Base-by-base conservation (phyloP, 2,113 vertebrate species). In the Isichthys henryi region DNA sequence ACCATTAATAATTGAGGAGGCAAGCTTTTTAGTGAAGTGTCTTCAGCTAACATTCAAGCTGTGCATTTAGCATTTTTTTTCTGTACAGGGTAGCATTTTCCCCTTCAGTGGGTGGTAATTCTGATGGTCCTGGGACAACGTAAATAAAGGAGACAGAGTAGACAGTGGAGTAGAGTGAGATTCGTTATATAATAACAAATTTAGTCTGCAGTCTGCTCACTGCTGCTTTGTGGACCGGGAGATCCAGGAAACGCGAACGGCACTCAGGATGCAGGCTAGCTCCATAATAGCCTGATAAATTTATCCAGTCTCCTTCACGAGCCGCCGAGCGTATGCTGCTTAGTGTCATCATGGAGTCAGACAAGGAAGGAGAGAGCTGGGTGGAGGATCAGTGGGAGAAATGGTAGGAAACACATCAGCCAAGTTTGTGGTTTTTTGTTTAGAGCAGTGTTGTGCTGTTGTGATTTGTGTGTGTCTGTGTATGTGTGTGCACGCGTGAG, bases 341-440 rank as follows among this genome's bases (percentile, higher is more conserved):
- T 94, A 95, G 94, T 93, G 94, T 94, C 95, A 96, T 95, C 94
- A 99, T 98, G 98, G 98, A 98, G 91, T 97, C 98, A 0, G 97
- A 96, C 93, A 96, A 97, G 94, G 97, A 96, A 92, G 94, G 95
- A 95, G 97, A 98, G 94, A 97, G 96, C 93, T 99, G 98, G 98
- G 95, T 99, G 96, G 98, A 99, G 95, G 98, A 99, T 92, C 98
- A 97, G 95, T 99, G 98, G 98, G 98, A 99, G 95, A 97, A 96
- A 98, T 99, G 98, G 98, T 99, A 98, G 94, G 97, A 93, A 39
- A 86, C 19, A 27, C 11, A 49, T 56, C 39, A 8, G 21, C 77
- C 39, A 52, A 52, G 88, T 80, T 62, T 89, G n/a, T 23, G 43
- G 49, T 48, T 70, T 53, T 87, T 74, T 62, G 82, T 56, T 84